Conservation (phyloP, 2,888 invertebrate species). For the Apotomis capreana region DNA sequence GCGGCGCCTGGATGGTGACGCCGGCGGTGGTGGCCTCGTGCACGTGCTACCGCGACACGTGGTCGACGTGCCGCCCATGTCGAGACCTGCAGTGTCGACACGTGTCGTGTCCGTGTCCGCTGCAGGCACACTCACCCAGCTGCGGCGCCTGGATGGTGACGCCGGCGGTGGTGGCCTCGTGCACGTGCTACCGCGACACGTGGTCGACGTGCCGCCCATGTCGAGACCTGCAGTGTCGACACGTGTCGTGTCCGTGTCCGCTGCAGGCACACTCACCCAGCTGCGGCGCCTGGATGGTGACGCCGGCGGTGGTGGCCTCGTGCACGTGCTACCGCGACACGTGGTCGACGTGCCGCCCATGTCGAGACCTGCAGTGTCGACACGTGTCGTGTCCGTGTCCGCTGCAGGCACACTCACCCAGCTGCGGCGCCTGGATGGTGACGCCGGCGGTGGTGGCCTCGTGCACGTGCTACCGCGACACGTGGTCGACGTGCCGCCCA, state of each 20-base stretch:
- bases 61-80: slow-evolving; percentile 98
- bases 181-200: slow-evolving; percentile 98
- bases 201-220: slow-evolving; percentile 98
- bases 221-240: slow-evolving; percentile 87
- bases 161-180: slow-evolving; percentile 98
- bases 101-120: no score
- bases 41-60: slow-evolving; percentile 98
- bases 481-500: slow-evolving; percentile 98
- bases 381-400: background rate
- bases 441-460: slow-evolving; percentile 99
- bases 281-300: slow-evolving; percentile 98
- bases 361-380: slow-evolving; percentile 87
- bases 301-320: slow-evolving; percentile 98
- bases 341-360: slow-evolving; percentile 98
- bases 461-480: slow-evolving; percentile 98
- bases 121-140: slow-evolving; percentile 70
- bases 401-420: slow-evolving; percentile 65
- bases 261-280: slow-evolving; percentile 68
- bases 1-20: slow-evolving; percentile 98
- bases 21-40: slow-evolving; percentile 99
- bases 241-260: no score
- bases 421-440: slow-evolving; percentile 97
- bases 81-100: slow-evolving; percentile 85
- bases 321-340: slow-evolving; percentile 99
- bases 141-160: slow-evolving; percentile 99